Percentiles rank a stretch among this genome's conserved stretches.
Conservation (phyloP, 2,888 invertebrate species). For the Nineta flava region DNA sequence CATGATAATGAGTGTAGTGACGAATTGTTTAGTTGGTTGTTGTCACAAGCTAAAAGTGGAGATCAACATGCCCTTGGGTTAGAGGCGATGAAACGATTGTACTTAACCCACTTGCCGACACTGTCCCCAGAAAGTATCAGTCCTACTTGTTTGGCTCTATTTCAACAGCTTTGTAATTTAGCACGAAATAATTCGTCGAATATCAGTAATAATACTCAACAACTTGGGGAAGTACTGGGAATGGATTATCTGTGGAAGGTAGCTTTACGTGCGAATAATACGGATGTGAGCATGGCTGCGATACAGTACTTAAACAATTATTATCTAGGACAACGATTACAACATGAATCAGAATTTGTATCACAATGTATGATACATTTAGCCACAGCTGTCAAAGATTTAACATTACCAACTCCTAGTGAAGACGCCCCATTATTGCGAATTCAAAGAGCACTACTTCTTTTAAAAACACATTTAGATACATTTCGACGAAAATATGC, state of each 20-base stretch:
- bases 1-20: slow-evolving; percentile 75
- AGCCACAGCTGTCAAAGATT: slow-evolving; percentile 63
- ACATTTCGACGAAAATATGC: slow-evolving; percentile 60
- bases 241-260: slow-evolving; percentile 94
- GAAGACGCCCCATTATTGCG: slow-evolving; percentile 74
- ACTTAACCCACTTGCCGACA: slow-evolving; percentile 77
- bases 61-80: slow-evolving; percentile 83
- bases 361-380: slow-evolving; percentile 86
- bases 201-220: slow-evolving; percentile 29
- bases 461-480: slow-evolving; percentile 85
- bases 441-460: slow-evolving; percentile 74
- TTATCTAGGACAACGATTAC: slow-evolving; percentile 82
- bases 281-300: slow-evolving; percentile 88
- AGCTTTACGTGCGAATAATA: slow-evolving; percentile 75
- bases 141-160: slow-evolving; percentile 79
- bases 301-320: slow-evolving; percentile 89
- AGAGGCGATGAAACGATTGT: slow-evolving; percentile 74
- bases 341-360: slow-evolving; percentile 85
- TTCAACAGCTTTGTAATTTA: slow-evolving; percentile 80
- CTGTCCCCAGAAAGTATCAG: slow-evolving; percentile 78
- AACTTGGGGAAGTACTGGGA: slow-evolving; percentile 48
- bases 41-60: slow-evolving; percentile 80
- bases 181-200: slow-evolving; percentile 67
- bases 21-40: slow-evolving; percentile 84
- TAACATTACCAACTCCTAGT: slow-evolving; percentile 31